These are phyloP conservation scores for Zonotrichia albicollis DNA, from an alignment of 2,797 vertebrate species.

Conservation along the genomic window DNA sequence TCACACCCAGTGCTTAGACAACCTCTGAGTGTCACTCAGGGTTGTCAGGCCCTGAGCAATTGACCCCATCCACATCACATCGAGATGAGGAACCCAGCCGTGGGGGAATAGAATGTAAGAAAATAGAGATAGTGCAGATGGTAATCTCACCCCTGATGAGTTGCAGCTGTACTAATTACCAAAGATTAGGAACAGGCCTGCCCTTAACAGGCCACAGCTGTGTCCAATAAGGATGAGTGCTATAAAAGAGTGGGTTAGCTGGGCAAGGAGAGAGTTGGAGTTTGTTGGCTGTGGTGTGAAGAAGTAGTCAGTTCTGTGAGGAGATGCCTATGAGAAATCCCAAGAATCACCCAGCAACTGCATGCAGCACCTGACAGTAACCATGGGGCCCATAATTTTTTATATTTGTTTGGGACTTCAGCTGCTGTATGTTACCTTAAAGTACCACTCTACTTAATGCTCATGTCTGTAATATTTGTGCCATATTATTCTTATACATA, in stretches of 20 bases:
- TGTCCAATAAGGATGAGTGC: too few relatives aligned
- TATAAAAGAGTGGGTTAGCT: too few relatives aligned
- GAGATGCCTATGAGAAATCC: too few relatives aligned
- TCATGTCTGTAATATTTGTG: not conserved
- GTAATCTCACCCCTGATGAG: too few relatives aligned
- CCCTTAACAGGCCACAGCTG: too few relatives aligned
- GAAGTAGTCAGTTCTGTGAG: too few relatives aligned
- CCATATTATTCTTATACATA: not conserved
- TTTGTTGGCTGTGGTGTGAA: too few relatives aligned
- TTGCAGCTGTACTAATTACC: too few relatives aligned
- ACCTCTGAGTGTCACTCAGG: not conserved
- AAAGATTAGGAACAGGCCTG: too few relatives aligned
- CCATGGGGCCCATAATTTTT: rapidly evolving
- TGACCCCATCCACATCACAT: rapidly evolving
- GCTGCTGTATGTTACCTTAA: not conserved
- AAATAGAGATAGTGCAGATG: too few relatives aligned
- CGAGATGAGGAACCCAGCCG: not conserved
- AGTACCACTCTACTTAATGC: not conserved
- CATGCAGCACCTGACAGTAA: not conserved
- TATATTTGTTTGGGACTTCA: not conserved
- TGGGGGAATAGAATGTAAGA: too few relatives aligned
- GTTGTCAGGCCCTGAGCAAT: rapidly evolving
- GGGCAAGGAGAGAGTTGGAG: too few relatives aligned
- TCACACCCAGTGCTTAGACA: not conserved
- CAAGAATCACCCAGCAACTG: not conserved